Conservation (phyloP, 2,888 invertebrate species). For the Dioctria linearis region DNA sequence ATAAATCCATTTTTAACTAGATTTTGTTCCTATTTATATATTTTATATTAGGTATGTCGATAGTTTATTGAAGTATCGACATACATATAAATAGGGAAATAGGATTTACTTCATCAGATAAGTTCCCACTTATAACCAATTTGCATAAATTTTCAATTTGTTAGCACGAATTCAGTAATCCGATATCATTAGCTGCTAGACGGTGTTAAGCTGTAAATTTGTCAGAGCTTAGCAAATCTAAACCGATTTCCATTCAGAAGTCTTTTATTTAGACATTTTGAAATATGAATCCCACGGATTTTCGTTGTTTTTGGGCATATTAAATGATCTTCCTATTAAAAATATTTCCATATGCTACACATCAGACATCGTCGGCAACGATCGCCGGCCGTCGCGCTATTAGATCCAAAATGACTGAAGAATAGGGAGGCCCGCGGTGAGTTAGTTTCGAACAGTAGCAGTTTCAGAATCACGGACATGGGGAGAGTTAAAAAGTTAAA, state of each 20-base stretch:
- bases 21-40: too few species aligned
- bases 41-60: too few species aligned
- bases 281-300: slow-evolving; percentile 53
- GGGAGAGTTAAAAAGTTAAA: not conserved
- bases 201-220: slow-evolving; percentile 37
- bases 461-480: slow-evolving; percentile 17
- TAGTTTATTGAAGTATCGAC: too few species aligned
- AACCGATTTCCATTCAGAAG: slow-evolving; percentile 37
- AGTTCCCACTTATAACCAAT: slow-evolving; percentile 19
- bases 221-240: slow-evolving; percentile 16
- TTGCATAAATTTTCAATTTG: slow-evolving; percentile 26
- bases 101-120: not conserved
- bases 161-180: slow-evolving; percentile 23
- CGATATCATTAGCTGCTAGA: slow-evolving; percentile 25
- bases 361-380: slow-evolving; percentile 27
- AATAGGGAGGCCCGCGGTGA: slow-evolving; percentile 56
- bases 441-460: slow-evolving; percentile 54
- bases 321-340: slow-evolving; percentile 57
- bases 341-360: slow-evolving; percentile 56
- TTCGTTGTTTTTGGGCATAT: slow-evolving; percentile 53
- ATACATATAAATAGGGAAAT: too few species aligned
- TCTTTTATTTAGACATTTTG: slow-evolving; percentile 53
- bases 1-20: too few species aligned
- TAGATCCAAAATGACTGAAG: slow-evolving; percentile 56
- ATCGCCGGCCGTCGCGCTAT: slow-evolving; percentile 32